Evolutionary conservation across 2,888 invertebrate species (phyloP).

Genomic region (Epinotia demarniana): DNA sequence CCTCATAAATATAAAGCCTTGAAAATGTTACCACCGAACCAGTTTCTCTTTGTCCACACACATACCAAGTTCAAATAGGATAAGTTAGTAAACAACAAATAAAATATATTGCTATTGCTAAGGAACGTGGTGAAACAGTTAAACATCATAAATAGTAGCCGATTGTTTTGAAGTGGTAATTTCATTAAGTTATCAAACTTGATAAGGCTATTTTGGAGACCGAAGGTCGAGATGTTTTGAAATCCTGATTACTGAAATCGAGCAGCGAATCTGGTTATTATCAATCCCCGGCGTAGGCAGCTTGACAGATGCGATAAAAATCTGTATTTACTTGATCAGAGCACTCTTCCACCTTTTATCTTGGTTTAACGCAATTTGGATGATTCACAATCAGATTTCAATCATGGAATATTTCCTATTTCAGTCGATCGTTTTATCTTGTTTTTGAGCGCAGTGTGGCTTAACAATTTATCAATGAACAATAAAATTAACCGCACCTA

Average conservation of each 20-base stretch:
- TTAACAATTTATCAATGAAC: slow-evolving; percentile 26
- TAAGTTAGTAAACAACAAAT: not conserved
- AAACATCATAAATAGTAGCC: slow-evolving; percentile 4
- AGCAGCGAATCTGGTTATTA: slow-evolving; percentile 47
- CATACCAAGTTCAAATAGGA: slow-evolving; percentile 2
- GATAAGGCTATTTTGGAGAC: slow-evolving; percentile 29
- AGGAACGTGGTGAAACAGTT: slow-evolving; percentile 1
- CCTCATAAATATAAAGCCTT: slow-evolving; percentile 19
- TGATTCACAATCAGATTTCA: slow-evolving; percentile 31
- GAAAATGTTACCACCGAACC: slow-evolving; percentile 27
- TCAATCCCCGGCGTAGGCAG: slow-evolving; percentile 34
- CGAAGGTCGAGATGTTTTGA: slow-evolving; percentile 38
- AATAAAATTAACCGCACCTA: slow-evolving; percentile 19
- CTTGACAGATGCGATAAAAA: slow-evolving; percentile 38
- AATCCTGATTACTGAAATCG: slow-evolving; percentile 44
- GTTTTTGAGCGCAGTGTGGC: slow-evolving; percentile 8
- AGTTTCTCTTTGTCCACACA: slow-evolving; percentile 30
- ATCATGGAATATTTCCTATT: slow-evolving; percentile 23
- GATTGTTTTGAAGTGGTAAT: slow-evolving; percentile 13
- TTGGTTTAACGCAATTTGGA: slow-evolving; percentile 20
- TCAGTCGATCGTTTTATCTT: slow-evolving; percentile 6
- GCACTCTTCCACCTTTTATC: slow-evolving; percentile 43
- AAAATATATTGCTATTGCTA: slow-evolving; percentile 2
- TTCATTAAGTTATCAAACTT: slow-evolving; percentile 9
- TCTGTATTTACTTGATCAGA: slow-evolving; percentile 34